These are phyloP conservation scores for Phyllostomus hastatus DNA, from an alignment of 2,113 vertebrate genomes.

Conservation along the genomic window DNA sequence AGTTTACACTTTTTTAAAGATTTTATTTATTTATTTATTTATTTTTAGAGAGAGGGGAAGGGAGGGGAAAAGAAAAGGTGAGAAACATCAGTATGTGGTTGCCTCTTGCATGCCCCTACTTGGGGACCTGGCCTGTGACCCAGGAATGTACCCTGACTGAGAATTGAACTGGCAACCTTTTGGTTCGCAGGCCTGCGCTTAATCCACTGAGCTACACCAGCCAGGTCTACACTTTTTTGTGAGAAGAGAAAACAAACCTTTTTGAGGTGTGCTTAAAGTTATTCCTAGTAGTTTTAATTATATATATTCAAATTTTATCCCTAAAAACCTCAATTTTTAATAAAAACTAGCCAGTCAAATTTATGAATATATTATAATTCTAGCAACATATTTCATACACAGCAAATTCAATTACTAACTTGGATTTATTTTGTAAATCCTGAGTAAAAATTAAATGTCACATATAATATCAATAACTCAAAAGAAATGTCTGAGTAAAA, in stretches of 20 bases:
- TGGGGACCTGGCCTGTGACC: no score
- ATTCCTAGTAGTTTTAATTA: not conserved
- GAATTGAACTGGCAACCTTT: no score
- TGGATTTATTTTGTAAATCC: not conserved
- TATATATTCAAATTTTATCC: not conserved
- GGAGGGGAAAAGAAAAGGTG: no score
- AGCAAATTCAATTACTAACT: not conserved
- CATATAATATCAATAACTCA: not conserved
- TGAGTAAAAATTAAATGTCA: no score
- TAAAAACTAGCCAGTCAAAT: not conserved
- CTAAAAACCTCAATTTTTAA: not conserved
- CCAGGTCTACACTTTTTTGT: not conserved
- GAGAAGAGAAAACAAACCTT: not conserved
- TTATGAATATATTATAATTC: not conserved
- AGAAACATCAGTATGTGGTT: no score
- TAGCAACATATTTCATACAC: not conserved
- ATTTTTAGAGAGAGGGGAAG: no score
- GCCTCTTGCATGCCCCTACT: no score
- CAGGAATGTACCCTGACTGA: no score
- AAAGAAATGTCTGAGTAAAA: not conserved
- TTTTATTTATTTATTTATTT: no score
- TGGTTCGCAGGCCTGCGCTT: no score
- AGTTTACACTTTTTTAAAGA: not conserved
- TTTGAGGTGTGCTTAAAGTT: not conserved
- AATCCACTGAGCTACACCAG: no score